phyloP scores from a whole-genome alignment of 2,797 vertebrate species.

The Chrysolophus pictus region DNA sequence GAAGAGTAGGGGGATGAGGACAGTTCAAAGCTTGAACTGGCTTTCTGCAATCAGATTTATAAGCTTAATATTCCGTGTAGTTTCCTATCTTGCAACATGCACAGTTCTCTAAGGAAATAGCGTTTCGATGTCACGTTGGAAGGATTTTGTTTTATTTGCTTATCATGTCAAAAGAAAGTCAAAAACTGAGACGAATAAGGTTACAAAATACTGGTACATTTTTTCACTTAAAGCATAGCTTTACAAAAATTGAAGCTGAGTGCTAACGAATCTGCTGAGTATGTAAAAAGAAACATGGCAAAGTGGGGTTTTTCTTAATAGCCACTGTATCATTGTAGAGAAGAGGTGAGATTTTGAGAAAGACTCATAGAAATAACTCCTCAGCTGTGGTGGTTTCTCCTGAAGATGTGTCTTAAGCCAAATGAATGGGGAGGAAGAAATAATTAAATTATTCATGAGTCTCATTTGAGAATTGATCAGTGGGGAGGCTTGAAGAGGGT shows the following conservation, averaged over 20 bases:
- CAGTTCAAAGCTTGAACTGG: neutral
- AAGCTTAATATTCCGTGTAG: neutral
- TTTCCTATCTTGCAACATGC: neutral
- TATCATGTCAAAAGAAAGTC: neutral
- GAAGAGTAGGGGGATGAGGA: neutral
- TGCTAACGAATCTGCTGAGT: neutral
- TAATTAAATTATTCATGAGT: conserved; percentile 73
- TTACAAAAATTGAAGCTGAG: neutral
- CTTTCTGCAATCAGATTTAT: neutral
- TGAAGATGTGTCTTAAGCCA: conserved; percentile 11
- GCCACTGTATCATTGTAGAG: neutral
- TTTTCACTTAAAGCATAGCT: neutral
- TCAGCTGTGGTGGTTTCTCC: conserved; percentile 21
- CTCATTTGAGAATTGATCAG: conserved; percentile 66
- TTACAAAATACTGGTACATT: neutral
- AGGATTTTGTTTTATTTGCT: neutral
- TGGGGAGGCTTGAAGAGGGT: conserved; percentile 48
- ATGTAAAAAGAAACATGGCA: neutral
- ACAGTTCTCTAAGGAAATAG: neutral
- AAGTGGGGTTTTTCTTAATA: conserved; percentile 9
- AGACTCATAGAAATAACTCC: conserved; percentile 21
- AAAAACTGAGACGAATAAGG: neutral
- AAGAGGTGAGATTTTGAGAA: neutral
- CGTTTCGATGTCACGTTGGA: neutral
- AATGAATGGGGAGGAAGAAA: conserved; percentile 27